phyloP scores from a whole-genome alignment of 2,113 vertebrate genomes.

The Chlamydotis undulata region DNA sequence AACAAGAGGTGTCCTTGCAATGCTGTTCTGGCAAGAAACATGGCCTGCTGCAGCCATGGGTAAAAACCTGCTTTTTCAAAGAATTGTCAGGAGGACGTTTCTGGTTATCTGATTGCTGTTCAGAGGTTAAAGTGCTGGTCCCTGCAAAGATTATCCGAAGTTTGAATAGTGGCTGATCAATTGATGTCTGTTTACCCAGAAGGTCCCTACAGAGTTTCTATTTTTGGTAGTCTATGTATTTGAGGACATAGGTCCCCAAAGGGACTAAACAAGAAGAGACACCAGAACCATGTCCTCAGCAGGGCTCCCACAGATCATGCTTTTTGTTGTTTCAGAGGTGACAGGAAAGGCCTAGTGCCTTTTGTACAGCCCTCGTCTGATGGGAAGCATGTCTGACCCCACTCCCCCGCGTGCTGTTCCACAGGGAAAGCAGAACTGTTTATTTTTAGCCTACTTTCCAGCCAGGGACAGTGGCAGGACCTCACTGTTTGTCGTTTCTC shows the following conservation, averaged over 20 bases:
- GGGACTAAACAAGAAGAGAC: not conserved
- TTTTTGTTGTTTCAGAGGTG: not conserved
- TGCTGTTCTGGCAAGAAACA: conserved; percentile 6
- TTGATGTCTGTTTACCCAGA: not conserved
- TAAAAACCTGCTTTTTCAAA: not conserved
- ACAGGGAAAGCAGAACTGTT: not conserved
- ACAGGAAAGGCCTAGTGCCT: not conserved
- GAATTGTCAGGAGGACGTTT: conserved; percentile 20
- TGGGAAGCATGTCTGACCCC: rapidly evolving
- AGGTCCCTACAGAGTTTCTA: not conserved
- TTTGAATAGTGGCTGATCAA: conserved; percentile 35
- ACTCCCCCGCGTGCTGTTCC: rapidly evolving
- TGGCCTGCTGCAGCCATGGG: not conserved
- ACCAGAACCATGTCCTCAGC: not conserved
- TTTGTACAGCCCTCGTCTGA: rapidly evolving
- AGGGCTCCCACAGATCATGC: not conserved
- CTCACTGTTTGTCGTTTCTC: not conserved
- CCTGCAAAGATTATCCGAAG: conserved; percentile 25
- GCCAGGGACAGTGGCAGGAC: not conserved
- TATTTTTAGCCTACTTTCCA: not conserved
- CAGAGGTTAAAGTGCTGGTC: conserved; percentile 28
- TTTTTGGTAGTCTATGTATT: not conserved
- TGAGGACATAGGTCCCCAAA: not conserved
- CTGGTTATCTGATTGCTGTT: conserved; percentile 28
- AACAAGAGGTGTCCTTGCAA: not conserved